Percentiles rank a stretch among this genome's conserved stretches.
phyloP scores from a whole-genome alignment of 2,113 vertebrate species.

The Brienomyrus longianalis region DNA sequence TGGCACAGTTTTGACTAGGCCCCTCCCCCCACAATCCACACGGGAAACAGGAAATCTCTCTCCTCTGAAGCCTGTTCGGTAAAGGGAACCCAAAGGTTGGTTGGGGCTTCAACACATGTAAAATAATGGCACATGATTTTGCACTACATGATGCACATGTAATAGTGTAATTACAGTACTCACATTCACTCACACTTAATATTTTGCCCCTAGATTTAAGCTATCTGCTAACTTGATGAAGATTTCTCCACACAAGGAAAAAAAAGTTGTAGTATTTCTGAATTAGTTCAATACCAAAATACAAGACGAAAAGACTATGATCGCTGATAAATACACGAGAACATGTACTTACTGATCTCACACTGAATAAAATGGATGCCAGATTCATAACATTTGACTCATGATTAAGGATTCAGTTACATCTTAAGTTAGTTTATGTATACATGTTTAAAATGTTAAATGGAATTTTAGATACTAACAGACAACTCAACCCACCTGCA shows the following conservation, averaged over 20 bases:
- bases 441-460: not conserved
- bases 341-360: not conserved
- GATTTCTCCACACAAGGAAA: not conserved
- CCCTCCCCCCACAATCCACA: not conserved
- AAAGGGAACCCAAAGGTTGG: not conserved
- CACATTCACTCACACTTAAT: not conserved
- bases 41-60: not conserved
- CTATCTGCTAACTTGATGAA: not conserved
- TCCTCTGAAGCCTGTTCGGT: not conserved
- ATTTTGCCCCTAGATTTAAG: not conserved
- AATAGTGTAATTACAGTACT: not conserved
- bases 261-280: not conserved
- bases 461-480: not conserved
- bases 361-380: not conserved
- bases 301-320: not conserved
- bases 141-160: not conserved
- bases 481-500: not conserved
- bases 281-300: not conserved
- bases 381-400: not conserved
- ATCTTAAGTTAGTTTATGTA: not conserved
- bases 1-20: not conserved
- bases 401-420: not conserved
- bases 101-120: not conserved
- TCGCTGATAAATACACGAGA: not conserved
- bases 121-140: not conserved